phyloP scores from a whole-genome alignment of 2,888 invertebrate genomes.

The Epirrhoe alternata region DNA sequence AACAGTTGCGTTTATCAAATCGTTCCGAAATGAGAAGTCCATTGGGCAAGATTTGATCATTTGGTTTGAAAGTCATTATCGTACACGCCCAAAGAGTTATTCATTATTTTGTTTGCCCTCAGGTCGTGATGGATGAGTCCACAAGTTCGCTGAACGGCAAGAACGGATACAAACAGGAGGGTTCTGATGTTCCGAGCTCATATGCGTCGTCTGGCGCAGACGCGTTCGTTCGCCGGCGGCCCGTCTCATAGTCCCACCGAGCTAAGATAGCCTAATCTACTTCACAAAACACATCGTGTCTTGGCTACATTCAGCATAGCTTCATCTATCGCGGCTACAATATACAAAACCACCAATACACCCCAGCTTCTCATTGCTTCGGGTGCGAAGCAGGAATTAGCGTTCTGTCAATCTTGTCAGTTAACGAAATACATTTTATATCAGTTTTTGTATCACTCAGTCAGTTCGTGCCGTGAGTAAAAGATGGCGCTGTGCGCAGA shows the following conservation, averaged over 20 bases:
- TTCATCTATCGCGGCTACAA: neutral
- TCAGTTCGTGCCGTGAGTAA: neutral
- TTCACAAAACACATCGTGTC: conserved; percentile 2
- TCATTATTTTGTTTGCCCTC: conserved; percentile 40
- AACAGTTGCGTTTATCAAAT: too few species aligned
- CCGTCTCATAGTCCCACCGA: conserved; percentile 44
- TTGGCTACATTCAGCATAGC: conserved; percentile 9
- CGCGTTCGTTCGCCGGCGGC: conserved; percentile 76
- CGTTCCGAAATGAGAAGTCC: neutral
- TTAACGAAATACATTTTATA: neutral
- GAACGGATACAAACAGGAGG: conserved; percentile 78
- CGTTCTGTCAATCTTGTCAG: neutral
- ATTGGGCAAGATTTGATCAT: neutral
- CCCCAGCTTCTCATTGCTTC: neutral
- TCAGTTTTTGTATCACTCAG: neutral
- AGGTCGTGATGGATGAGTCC: conserved; percentile 87
- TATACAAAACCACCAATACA: neutral
- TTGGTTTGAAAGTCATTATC: neutral
- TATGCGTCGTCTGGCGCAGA: conserved; percentile 78
- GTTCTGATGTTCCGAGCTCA: conserved; percentile 72
- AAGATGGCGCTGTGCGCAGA: conserved; percentile 19
- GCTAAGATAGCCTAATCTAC: neutral
- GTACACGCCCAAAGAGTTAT: neutral
- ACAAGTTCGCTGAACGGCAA: conserved; percentile 63
- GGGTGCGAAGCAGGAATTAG: neutral